Conservation (phyloP, 2,113 vertebrate genomes). For the Stictonetta naevosa region DNA sequence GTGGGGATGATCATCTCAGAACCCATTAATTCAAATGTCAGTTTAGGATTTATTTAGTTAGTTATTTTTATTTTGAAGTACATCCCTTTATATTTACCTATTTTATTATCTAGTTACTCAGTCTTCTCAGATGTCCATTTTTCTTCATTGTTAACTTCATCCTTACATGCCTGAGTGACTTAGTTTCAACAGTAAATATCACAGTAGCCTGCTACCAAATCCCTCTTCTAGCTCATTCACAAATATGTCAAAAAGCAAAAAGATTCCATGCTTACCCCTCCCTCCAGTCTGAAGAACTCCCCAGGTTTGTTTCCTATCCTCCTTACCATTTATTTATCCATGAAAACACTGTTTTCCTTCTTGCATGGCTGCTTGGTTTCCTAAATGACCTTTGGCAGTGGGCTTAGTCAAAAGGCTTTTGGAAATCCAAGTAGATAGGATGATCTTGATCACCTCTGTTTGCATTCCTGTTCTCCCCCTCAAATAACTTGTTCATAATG, state of each 20-base stretch:
- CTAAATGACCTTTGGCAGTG: not conserved
- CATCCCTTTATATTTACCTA: not conserved
- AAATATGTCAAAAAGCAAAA: not conserved
- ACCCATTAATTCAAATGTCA: not conserved
- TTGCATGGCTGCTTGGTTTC: not conserved
- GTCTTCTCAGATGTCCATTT: not conserved
- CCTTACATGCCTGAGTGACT: not conserved
- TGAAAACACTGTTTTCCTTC: not conserved
- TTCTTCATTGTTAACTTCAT: not conserved
- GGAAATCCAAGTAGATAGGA: not conserved
- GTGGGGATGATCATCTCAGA: not conserved
- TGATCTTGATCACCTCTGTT: not conserved
- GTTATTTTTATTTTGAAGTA: not conserved
- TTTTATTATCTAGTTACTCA: not conserved
- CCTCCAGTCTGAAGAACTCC: not conserved
- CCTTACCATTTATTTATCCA: not conserved
- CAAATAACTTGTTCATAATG: not conserved
- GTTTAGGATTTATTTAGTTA: not conserved
- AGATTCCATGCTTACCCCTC: not conserved
- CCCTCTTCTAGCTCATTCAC: not conserved
- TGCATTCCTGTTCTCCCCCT: not conserved
- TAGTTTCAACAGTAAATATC: not conserved
- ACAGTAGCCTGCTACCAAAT: not conserved
- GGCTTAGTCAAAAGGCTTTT: not conserved
- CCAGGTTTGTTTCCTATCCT: not conserved